phyloP scores from a whole-genome alignment of 2,113 vertebrate genomes.

The Sterna hirundo region DNA sequence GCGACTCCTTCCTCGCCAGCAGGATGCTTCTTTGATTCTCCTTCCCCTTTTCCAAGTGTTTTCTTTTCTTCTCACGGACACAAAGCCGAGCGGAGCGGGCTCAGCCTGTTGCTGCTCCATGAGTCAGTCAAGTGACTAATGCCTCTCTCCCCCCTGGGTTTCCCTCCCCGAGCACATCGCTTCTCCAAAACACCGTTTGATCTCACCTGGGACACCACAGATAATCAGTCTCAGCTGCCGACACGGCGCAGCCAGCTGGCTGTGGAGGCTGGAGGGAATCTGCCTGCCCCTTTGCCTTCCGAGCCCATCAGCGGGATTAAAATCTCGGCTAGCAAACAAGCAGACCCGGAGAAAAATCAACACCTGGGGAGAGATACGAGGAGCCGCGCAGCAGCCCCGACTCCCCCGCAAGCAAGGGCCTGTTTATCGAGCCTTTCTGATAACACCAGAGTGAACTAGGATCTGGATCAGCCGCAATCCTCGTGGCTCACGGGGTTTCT shows the following conservation, averaged over 20 bases:
- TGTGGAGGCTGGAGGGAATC: neutral
- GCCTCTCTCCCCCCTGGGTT: neutral
- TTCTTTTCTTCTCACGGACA: neutral
- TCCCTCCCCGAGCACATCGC: neutral
- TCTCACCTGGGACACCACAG: neutral
- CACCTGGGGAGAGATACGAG: neutral
- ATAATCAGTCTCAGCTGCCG: neutral
- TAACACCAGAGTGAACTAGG: neutral
- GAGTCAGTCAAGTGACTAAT: conserved; percentile 48
- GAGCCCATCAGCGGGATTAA: neutral
- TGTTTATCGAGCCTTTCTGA: neutral
- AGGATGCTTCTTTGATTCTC: neutral
- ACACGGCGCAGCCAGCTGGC: neutral
- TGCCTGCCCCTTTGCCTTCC: neutral
- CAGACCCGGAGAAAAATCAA: neutral
- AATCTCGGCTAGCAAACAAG: neutral
- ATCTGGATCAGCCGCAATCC: neutral
- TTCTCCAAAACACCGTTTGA: neutral
- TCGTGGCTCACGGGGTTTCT: accelerated
- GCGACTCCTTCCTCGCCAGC: neutral
- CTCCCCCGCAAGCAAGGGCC: neutral
- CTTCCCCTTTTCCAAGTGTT: neutral
- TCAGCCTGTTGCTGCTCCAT: neutral
- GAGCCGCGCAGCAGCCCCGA: neutral
- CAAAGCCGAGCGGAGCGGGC: neutral